Evolutionary conservation across 2,888 invertebrate species (phyloP).

Genomic region (Plemyria rubiginata): DNA sequence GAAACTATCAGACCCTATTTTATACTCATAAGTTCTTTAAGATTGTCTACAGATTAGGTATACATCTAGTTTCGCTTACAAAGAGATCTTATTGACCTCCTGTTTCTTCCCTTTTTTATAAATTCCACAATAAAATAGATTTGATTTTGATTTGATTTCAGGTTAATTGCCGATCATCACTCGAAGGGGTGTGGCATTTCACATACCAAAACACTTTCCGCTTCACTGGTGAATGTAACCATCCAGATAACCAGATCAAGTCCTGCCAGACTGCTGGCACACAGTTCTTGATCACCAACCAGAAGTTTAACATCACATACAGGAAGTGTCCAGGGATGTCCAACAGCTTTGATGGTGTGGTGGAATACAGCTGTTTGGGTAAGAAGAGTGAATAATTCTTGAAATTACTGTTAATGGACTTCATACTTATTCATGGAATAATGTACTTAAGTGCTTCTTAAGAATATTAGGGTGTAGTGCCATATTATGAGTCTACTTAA

Average conservation of each 20-base stretch:
- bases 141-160: too few relatives aligned
- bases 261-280: constrained; percentile 98
- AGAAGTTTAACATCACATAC: constrained; percentile 98
- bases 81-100: too few relatives aligned
- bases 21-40: too few relatives aligned
- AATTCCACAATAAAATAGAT: too few relatives aligned
- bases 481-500: too few relatives aligned
- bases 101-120: too few relatives aligned
- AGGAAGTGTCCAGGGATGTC: constrained; percentile 95
- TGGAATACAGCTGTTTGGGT: constrained; percentile 95
- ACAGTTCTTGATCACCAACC: constrained; percentile 97
- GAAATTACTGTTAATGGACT: too few relatives aligned
- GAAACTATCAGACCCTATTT: background rate
- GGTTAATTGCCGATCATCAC: constrained; percentile 95
- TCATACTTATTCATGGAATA: too few relatives aligned
- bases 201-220: constrained; percentile 95
- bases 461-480: too few relatives aligned
- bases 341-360: constrained; percentile 95
- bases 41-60: too few relatives aligned
- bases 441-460: too few relatives aligned
- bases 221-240: constrained; percentile 96
- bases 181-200: constrained; percentile 99
- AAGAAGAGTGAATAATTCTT: constrained; percentile 35
- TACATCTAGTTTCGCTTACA: too few relatives aligned
- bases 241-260: constrained; percentile 94